Evolutionary conservation across 2,797 vertebrate species (phyloP), one percentile per base, ranked within the genome.

Genomic region (Numenius phaeopus): DNA sequence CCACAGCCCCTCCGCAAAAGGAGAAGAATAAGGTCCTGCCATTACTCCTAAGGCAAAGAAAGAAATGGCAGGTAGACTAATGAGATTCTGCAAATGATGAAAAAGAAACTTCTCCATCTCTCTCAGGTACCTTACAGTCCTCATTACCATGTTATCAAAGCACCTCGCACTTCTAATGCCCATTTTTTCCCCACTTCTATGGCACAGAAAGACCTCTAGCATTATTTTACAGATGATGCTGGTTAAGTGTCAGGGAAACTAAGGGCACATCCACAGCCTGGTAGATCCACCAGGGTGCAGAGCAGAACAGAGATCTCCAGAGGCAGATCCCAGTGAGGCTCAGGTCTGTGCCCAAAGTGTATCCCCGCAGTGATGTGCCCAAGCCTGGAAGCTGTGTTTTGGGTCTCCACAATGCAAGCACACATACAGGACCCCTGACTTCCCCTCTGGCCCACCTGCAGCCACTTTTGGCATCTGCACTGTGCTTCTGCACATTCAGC

Each of bases 41-140:
- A 44, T 15, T 49, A 34, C 59, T 94, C 70, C 86, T n/a, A 80
- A 61, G 57, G 80, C 81, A 94, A 78, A 83, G 67, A 76, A 66
- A 66, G 59, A 82, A 90, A 42, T 42, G 18, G 54, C 77, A 76
- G 59, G 21, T 29, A 89, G 67, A 65, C 57, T 73, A 92, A 87
- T 64, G 75, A 89, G 64, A 87, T 91, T 65, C 78, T 89, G 67
- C 67, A 90, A 40, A 52, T n/a, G 61, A 90, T 57, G 83, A 75
- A 76, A 90, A 86, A n/a, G 66, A 71, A 94, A n/a, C 55, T 71
- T 96, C 64, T 70, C 78, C 55, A 2, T 77, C 58, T 70, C n/a
- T 84, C 57, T 71, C 67, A 37, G 64, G 52, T 77, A 44, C 47
- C 79, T 87, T 73, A 37, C 8, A 54, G 52, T 6, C 40, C 62